A percentile compares a stretch with the other conserved stretches of the same genome.
These are phyloP conservation scores for Atherinosoma microstoma DNA, from an alignment of 2,797 vertebrate genomes.

Conservation along the genomic window DNA sequence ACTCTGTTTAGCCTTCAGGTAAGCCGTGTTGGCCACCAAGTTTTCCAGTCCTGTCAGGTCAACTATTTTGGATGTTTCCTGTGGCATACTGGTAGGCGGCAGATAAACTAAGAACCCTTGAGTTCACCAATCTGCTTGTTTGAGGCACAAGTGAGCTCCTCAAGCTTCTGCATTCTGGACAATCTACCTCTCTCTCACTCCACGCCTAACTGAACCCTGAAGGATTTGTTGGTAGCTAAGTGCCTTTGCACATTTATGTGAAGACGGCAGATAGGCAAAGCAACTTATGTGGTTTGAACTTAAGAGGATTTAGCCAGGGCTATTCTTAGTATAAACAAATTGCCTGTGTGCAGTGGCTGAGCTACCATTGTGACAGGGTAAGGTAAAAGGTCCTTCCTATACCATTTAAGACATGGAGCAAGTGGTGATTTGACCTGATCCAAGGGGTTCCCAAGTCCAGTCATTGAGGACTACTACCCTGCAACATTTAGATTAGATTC, in stretches of 20 bases:
- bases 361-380: conserved; percentile 23
- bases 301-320: conserved; percentile 90
- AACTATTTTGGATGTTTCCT: conserved; percentile 74
- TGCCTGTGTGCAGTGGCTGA: conserved; percentile 37
- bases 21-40: conserved; percentile 90
- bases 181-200: conserved; percentile 52
- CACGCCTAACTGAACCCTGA: conserved; percentile 66
- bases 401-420: neutral
- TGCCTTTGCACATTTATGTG: conserved; percentile 81
- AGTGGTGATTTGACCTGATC: no score
- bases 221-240: conserved; percentile 86
- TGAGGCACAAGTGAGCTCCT: conserved; percentile 31
- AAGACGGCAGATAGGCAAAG: conserved; percentile 83
- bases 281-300: conserved; percentile 87
- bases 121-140: conserved; percentile 40
- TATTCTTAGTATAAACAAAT: conserved; percentile 84
- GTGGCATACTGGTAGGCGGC: conserved; percentile 8
- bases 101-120: conserved; percentile 2
- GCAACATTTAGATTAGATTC: no score
- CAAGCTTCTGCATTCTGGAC: conserved; percentile 34
- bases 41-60: conserved; percentile 88
- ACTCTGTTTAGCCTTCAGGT: conserved; percentile 85
- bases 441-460: no score
- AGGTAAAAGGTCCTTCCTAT: conserved; percentile 27
- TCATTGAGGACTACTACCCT: no score